Evolutionary conservation across 2,888 invertebrate species (phyloP).

Genomic region (Drosophila mettleri): DNA sequence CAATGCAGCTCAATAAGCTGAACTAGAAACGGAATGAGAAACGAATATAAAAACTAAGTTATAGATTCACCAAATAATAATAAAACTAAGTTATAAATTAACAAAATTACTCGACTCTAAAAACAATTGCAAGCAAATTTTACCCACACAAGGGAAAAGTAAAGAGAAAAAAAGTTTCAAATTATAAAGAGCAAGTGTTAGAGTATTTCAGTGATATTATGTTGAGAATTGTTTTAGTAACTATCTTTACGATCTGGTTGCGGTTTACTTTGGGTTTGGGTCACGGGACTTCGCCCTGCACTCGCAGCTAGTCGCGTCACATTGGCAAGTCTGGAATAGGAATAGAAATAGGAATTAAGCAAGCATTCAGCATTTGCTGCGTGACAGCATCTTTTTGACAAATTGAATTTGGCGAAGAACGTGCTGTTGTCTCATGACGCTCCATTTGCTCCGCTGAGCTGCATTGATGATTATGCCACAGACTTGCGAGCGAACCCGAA

Average conservation of each 20-base stretch:
- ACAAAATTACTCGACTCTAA: neutral
- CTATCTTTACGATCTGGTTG: constrained; percentile 14
- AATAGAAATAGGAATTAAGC: constrained; percentile 69
- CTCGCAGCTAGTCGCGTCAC: constrained; percentile 34
- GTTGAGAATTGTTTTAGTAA: constrained; percentile 4
- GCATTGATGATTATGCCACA: constrained; percentile 51
- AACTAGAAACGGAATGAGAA: neutral
- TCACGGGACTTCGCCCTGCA: constrained; percentile 10
- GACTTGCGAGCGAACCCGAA: constrained; percentile 15
- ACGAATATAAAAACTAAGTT: neutral
- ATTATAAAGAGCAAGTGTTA: neutral
- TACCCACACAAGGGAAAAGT: too few species aligned
- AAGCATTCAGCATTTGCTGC: constrained; percentile 76
- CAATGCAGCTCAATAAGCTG: too few species aligned
- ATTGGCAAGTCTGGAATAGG: constrained; percentile 29
- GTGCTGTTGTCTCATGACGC: constrained; percentile 77
- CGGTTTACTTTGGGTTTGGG: constrained; percentile 6
- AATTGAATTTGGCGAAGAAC: constrained; percentile 76
- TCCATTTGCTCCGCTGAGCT: constrained; percentile 57
- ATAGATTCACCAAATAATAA: too few species aligned
- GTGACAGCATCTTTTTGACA: constrained; percentile 80
- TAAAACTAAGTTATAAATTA: neutral
- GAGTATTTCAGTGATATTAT: constrained; percentile 22
- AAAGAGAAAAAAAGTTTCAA: neutral
- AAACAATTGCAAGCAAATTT: too few species aligned